Evolutionary conservation across 2,888 invertebrate species (phyloP).

Genomic region (Drosophila flavopinicola): DNA sequence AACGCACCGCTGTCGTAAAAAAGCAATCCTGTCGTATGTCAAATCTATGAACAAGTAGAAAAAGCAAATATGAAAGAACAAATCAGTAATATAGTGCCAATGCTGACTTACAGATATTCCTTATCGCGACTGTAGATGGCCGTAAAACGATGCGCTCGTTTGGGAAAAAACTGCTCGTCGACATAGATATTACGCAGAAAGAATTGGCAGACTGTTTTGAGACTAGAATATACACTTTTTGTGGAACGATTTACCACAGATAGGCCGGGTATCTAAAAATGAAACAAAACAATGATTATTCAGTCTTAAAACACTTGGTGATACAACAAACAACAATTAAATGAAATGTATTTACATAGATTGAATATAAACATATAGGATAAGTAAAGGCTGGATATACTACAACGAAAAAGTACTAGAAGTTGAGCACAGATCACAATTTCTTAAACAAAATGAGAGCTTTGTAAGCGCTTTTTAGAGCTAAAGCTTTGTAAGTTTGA

Average conservation of each 20-base stretch:
- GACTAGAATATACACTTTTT: conserved; percentile 77
- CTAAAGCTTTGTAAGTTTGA: conserved; percentile 11
- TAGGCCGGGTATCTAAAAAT: conserved; percentile 85
- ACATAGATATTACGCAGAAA: conserved; percentile 85
- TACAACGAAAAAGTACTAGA: no score
- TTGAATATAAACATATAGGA: background rate
- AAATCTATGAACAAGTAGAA: no score
- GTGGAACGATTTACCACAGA: conserved; percentile 87
- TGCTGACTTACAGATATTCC: conserved; percentile 92
- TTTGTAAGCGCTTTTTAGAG: conserved; percentile 9
- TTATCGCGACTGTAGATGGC: conserved; percentile 95
- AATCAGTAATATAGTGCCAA: no score
- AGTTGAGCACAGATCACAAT: no score
- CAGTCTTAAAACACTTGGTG: background rate
- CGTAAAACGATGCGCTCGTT: conserved; percentile 91
- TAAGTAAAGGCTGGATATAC: background rate
- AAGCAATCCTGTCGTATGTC: conserved; percentile 92
- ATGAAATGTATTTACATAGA: conserved; percentile 1
- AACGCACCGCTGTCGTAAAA: conserved; percentile 93
- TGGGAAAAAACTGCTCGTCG: conserved; percentile 90
- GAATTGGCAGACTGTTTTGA: conserved; percentile 78
- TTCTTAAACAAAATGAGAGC: no score
- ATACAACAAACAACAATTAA: conserved; percentile 7
- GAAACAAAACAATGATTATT: background rate
- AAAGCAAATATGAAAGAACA: no score